Evolutionary conservation across 2,113 vertebrate species (phyloP).

Genomic region (Chroicocephalus ridibundus): DNA sequence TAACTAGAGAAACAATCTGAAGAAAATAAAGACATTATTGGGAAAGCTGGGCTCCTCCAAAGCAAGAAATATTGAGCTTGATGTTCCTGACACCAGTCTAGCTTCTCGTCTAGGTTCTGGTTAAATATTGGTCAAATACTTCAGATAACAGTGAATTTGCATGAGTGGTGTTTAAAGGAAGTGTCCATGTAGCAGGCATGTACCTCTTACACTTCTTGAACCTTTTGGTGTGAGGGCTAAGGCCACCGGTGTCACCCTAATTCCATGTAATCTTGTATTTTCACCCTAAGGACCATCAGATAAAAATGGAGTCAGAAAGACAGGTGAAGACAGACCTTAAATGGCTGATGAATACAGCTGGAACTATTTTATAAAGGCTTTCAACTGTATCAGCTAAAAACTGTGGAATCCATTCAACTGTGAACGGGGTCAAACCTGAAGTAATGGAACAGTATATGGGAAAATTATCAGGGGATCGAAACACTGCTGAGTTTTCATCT

Average conservation of each 20-base stretch:
- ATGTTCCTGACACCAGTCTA: neutral
- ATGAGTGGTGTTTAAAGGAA: neutral
- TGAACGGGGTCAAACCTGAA: neutral
- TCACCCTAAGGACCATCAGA: neutral
- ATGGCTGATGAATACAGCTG: neutral
- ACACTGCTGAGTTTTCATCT: neutral
- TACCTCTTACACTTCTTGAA: neutral
- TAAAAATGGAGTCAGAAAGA: neutral
- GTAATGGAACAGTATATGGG: neutral
- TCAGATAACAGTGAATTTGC: neutral
- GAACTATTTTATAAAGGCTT: neutral
- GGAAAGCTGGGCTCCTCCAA: neutral
- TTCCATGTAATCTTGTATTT: neutral
- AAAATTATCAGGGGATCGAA: neutral
- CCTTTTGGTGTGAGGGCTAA: neutral
- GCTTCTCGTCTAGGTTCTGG: neutral
- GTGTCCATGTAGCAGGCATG: neutral
- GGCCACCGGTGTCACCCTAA: neutral
- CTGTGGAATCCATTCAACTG: neutral
- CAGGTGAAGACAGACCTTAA: neutral
- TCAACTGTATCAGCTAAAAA: neutral
- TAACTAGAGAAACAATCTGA: neutral
- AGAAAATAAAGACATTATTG: neutral
- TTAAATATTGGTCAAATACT: neutral
- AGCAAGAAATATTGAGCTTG: neutral